Evolutionary conservation across 2,797 vertebrate genomes (phyloP).

Genomic region (Adrianichthys oophorus): DNA sequence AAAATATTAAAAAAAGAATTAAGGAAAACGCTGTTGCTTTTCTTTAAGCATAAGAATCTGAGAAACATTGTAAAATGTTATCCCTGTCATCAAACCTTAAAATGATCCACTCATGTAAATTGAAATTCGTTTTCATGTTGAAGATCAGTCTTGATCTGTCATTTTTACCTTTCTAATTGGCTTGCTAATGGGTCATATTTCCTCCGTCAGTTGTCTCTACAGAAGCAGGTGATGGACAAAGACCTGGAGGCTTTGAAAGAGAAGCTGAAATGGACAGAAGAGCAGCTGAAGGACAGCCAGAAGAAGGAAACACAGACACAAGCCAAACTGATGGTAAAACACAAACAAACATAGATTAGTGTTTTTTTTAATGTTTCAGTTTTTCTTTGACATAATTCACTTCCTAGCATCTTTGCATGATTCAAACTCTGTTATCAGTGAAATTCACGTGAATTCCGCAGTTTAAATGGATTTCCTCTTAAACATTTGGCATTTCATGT

Average conservation of each 20-base stretch:
- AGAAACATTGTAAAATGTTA: too few species aligned
- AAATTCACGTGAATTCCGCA: neutral
- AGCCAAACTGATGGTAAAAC: slow-evolving; percentile 73
- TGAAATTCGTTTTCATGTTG: too few species aligned
- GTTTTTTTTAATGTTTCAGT: slow-evolving; percentile 3
- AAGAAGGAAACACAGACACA: slow-evolving; percentile 74
- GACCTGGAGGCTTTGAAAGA: slow-evolving; percentile 74
- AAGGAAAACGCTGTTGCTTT: too few species aligned
- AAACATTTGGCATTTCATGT: too few species aligned
- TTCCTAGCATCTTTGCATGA: too few species aligned
- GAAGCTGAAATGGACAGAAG: slow-evolving; percentile 76
- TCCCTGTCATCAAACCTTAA: too few species aligned
- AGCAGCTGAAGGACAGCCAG: slow-evolving; percentile 74
- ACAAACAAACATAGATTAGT: slow-evolving; percentile 1
- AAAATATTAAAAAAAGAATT: too few species aligned
- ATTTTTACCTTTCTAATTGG: neutral
- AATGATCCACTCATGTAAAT: too few species aligned
- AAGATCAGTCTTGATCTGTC: neutral
- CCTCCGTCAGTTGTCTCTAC: slow-evolving; percentile 70
- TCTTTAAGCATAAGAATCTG: too few species aligned
- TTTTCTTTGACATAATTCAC: too few species aligned
- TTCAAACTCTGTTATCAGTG: too few species aligned
- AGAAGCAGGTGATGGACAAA: slow-evolving; percentile 76
- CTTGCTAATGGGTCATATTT: slow-evolving; percentile 5
- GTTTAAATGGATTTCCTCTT: slow-evolving; percentile 4